A percentile compares a stretch with the other conserved stretches of the same genome.
phyloP scores from a whole-genome alignment of 2,888 invertebrate species.

The Lasioglossum zephyrum region DNA sequence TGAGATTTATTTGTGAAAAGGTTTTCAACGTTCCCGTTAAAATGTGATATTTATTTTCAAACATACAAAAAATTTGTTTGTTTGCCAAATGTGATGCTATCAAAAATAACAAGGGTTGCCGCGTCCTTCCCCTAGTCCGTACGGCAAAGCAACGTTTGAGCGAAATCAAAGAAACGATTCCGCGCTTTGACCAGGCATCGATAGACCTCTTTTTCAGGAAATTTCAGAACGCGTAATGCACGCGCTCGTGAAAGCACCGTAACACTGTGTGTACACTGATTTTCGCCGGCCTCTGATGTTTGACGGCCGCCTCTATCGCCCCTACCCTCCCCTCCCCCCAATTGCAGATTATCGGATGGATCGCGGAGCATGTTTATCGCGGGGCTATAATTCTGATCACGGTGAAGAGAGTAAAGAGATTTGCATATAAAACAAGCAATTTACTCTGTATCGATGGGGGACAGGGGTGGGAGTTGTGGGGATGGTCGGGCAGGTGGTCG shows the following conservation, averaged over 20 bases:
- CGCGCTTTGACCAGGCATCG: background rate
- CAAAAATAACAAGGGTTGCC: too few relatives aligned
- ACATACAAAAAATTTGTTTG: too few relatives aligned
- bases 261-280: constrained; percentile 28
- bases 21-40: too few relatives aligned
- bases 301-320: background rate
- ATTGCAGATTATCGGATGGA: constrained; percentile 59
- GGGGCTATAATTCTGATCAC: constrained; percentile 56
- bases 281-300: constrained; percentile 33
- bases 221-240: constrained; percentile 18
- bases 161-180: constrained; percentile 10
- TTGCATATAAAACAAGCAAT: constrained; percentile 70
- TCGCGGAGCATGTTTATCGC: constrained; percentile 61
- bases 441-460: constrained; percentile 49
- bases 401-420: constrained; percentile 60
- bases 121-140: background rate
- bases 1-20: too few relatives aligned
- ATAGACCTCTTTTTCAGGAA: constrained; percentile 14
- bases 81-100: too few relatives aligned
- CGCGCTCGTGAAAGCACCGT: constrained; percentile 15
- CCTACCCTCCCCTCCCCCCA: background rate
- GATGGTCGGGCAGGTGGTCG: background rate
- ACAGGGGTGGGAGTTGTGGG: background rate
- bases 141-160: background rate
- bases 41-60: too few relatives aligned